A percentile compares a stretch with the other conserved stretches of the same genome.
These are phyloP conservation scores for Brienomyrus longianalis DNA, from an alignment of 2,113 vertebrate genomes.

Conservation along the genomic window DNA sequence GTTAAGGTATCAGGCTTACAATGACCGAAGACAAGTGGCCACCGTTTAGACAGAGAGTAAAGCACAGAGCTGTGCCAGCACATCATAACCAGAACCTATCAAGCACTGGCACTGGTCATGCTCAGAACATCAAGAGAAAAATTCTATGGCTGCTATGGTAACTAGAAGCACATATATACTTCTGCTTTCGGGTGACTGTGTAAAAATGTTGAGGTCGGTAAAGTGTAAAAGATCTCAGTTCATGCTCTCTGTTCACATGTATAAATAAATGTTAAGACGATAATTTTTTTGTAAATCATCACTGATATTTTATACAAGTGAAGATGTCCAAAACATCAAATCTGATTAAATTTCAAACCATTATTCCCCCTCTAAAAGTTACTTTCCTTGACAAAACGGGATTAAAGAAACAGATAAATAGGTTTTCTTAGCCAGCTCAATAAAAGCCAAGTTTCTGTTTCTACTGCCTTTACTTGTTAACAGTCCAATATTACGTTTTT, in stretches of 20 bases:
- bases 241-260: not conserved
- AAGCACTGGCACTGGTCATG: not conserved
- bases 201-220: not conserved
- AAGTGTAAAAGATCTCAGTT: not conserved
- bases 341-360: not conserved
- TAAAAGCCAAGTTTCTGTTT: constrained; percentile 11
- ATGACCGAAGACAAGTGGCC: not conserved
- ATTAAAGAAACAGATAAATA: not conserved
- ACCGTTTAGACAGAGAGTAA: not conserved
- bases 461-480: not conserved
- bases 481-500: constrained; percentile 9
- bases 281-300: not conserved
- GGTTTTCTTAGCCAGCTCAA: not conserved
- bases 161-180: not conserved
- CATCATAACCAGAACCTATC: not conserved
- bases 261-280: not conserved
- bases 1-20: not conserved
- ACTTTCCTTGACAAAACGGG: not conserved
- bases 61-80: too few relatives aligned
- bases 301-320: not conserved
- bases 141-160: not conserved
- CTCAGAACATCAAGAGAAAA: not conserved
- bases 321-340: not conserved
- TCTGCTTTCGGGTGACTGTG: not conserved
- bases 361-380: not conserved